Evolutionary conservation across 2,113 vertebrate species (phyloP), one percentile per base, ranked within the genome.

Genomic region (Shinisaurus crocodilurus): DNA sequence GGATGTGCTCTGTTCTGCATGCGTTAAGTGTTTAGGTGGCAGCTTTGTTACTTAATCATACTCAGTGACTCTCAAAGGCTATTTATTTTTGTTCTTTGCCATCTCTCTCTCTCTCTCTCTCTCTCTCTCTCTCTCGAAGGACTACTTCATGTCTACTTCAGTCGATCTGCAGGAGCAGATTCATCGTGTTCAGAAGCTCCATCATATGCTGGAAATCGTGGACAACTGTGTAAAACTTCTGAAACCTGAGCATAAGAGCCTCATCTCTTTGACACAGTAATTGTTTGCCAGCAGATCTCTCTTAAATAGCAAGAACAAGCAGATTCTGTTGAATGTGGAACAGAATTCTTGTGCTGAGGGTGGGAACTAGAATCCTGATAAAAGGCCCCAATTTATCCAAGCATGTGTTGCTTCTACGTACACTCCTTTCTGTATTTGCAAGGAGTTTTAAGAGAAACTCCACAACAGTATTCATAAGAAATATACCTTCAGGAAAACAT

Each of bases 181-280:
- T 45, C 92, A 97, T 88, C 97, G 98, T 93, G 94, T 99, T 80
- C 98, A 97, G 63, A 99, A 99, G 96, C 97, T 99, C 89, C 98
- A 99, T 97, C 99, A 99, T 29, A 97, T 99, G 95, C 97, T 99
- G 95, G 99, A 99, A 96, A 97, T 99, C 72, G 83, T 98, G 80
- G 96, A 98, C 95, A 98, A 96, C 94, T 99, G 98, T 95, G 97
- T 96, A 74, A 97, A 97, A 79, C 98, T 99, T 87, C 97, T 99
- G 91, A 98, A 96, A 83, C 96, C 98, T 94, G 98, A 98, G 65
- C 98, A 99, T 0, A 98, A 99, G 87, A 97, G 98, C 18, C 98
- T 99, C 90, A 99, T 99, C 94, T 97, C 98, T 87, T 96, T 99
- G 92, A 98, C 98, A 70, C 98, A 99, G 99, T 99, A 96, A 98